These are phyloP conservation scores for Chromoteleia sp. DNA, from an alignment of 2,888 invertebrate genomes.

Conservation along the genomic window DNA sequence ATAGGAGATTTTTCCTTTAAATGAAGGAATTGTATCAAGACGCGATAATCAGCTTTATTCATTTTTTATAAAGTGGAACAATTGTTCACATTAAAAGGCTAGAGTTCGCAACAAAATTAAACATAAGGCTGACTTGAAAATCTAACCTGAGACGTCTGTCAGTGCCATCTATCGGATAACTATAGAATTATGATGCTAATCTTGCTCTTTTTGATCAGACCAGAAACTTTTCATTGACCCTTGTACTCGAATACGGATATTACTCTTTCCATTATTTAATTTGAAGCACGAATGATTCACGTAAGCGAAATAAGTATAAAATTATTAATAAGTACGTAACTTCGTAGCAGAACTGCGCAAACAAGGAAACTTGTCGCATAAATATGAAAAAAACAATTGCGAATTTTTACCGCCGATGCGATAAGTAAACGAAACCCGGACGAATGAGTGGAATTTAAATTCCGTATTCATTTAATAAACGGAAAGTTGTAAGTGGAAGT, in stretches of 20 bases:
- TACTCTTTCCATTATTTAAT: conserved; percentile 61
- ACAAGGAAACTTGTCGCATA: conserved; percentile 31
- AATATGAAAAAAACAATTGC: conserved; percentile 17
- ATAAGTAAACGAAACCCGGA: background rate
- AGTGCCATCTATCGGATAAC: too few species aligned
- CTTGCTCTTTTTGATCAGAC: too few species aligned
- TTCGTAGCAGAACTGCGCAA: conserved; percentile 38
- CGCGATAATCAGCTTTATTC: too few species aligned
- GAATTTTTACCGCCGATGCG: conserved; percentile 13
- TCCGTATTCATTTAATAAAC: conserved; percentile 28
- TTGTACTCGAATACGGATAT: conserved; percentile 41
- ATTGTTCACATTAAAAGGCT: too few species aligned
- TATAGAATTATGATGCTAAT: too few species aligned
- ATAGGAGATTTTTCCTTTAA: too few species aligned
- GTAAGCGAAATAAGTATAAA: conserved; percentile 55
- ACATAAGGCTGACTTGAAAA: too few species aligned
- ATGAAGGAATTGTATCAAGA: too few species aligned
- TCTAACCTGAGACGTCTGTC: too few species aligned
- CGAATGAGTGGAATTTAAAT: conserved; percentile 26
- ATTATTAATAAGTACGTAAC: conserved; percentile 47
- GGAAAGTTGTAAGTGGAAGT: conserved; percentile 33
- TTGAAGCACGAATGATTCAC: conserved; percentile 49
- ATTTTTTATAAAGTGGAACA: too few species aligned
- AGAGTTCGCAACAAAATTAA: too few species aligned
- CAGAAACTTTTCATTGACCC: too few species aligned